phyloP scores from a whole-genome alignment of 2,797 vertebrate genomes.

The Sarcophilus harrisii region DNA sequence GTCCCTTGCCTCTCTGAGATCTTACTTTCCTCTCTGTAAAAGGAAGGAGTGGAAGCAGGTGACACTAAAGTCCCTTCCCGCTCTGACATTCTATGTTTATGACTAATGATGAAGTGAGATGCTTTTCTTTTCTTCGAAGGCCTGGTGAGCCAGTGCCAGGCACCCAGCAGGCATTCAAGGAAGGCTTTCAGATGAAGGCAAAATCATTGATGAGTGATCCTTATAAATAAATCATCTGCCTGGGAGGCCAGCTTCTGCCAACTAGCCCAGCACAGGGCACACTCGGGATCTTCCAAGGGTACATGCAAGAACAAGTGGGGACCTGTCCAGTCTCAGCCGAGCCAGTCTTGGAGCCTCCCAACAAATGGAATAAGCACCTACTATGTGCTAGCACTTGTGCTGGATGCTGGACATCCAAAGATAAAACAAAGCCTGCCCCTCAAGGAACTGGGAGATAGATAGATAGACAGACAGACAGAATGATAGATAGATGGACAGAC shows the following conservation, averaged over 20 bases:
- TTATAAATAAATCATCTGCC: conserved; percentile 8
- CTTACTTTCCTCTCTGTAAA: background rate
- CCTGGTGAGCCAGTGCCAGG: background rate
- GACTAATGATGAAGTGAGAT: background rate
- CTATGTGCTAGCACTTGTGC: background rate
- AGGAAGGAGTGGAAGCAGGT: background rate
- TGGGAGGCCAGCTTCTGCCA: background rate
- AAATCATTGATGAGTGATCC: background rate
- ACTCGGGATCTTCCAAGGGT: background rate
- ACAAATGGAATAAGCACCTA: background rate
- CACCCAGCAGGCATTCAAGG: background rate
- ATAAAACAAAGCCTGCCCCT: background rate
- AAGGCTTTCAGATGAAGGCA: background rate
- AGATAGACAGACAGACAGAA: too few species aligned
- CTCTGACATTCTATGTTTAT: background rate
- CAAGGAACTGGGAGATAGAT: background rate
- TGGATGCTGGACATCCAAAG: background rate
- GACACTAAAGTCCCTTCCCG: background rate
- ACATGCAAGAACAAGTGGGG: background rate
- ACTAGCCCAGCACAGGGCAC: background rate
- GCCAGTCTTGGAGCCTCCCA: background rate
- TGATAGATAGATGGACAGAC: too few species aligned
- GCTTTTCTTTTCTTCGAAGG: background rate
- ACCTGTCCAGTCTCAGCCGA: background rate
- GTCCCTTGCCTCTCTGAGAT: too few species aligned